Evolutionary conservation across 1,140 invertebrate species (phyloP).

Genomic region (Ephestia elutella): DNA sequence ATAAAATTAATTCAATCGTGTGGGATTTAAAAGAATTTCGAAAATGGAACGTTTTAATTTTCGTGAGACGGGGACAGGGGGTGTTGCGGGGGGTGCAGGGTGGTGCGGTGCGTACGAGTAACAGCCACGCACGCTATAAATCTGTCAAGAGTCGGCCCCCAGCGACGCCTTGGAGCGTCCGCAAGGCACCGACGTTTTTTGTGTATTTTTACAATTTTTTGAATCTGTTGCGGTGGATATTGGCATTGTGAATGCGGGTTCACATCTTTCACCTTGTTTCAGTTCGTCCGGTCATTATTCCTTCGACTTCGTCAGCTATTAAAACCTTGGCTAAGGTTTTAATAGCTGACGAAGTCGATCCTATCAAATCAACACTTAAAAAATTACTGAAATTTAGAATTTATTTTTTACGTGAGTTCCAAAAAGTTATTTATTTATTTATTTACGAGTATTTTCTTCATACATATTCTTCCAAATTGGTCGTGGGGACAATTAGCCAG

Average conservation of each 20-base stretch:
- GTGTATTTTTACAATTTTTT: slow-evolving; percentile 11
- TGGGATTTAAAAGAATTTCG: slow-evolving; percentile 28
- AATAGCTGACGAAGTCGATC: too few relatives aligned
- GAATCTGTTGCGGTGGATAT: neutral
- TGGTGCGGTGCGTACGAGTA: slow-evolving; percentile 26
- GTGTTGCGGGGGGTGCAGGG: slow-evolving; percentile 16
- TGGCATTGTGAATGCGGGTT: neutral
- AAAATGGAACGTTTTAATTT: slow-evolving; percentile 41
- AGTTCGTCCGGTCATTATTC: neutral
- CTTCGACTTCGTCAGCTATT: too few relatives aligned
- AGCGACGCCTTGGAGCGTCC: slow-evolving; percentile 38
- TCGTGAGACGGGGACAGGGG: slow-evolving; percentile 20
- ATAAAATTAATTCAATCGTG: slow-evolving; percentile 29
- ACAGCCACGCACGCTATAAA: slow-evolving; percentile 52
- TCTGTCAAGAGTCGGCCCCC: slow-evolving; percentile 48
- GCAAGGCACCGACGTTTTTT: slow-evolving; percentile 27
- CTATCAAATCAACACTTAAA: too few relatives aligned
- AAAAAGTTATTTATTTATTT: too few relatives aligned
- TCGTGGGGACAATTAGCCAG: too few relatives aligned
- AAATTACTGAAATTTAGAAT: too few relatives aligned
- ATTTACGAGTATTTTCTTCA: too few relatives aligned
- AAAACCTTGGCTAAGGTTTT: too few relatives aligned
- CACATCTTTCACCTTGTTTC: neutral
- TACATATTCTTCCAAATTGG: too few relatives aligned
- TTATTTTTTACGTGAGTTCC: too few relatives aligned